phyloP scores from a whole-genome alignment of 2,888 invertebrate genomes.

The Watsonalla cultraria region DNA sequence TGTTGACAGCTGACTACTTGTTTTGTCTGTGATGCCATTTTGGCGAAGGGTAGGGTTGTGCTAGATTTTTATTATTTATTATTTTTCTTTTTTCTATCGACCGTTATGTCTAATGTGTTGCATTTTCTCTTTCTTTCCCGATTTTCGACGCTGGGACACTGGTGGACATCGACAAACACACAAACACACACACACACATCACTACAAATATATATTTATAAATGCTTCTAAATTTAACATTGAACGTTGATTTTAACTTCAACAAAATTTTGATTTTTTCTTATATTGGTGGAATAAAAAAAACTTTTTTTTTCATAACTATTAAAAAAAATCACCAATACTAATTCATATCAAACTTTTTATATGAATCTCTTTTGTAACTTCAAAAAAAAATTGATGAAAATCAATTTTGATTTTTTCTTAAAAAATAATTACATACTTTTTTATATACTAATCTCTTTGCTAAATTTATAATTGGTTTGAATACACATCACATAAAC shows the following conservation, averaged over 20 bases:
- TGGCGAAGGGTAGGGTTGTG: constrained; percentile 48
- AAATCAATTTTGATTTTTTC: too few species aligned
- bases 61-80: constrained; percentile 17
- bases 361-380: too few species aligned
- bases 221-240: too few species aligned
- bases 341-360: too few species aligned
- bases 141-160: constrained; percentile 36
- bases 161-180: constrained; percentile 19
- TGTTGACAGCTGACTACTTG: constrained; percentile 32
- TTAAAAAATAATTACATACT: too few species aligned
- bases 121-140: constrained; percentile 77
- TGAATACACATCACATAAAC: background rate
- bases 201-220: too few species aligned
- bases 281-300: too few species aligned
- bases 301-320: background rate
- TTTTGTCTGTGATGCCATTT: constrained; percentile 76
- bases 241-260: too few species aligned
- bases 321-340: background rate
- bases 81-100: constrained; percentile 36
- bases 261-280: too few species aligned
- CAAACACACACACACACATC: constrained; percentile 6
- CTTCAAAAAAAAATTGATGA: too few species aligned
- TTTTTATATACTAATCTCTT: background rate
- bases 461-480: background rate
- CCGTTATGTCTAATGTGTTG: constrained; percentile 72